Conservation (phyloP, 2,888 invertebrate genomes). For the Erebia ligea region DNA sequence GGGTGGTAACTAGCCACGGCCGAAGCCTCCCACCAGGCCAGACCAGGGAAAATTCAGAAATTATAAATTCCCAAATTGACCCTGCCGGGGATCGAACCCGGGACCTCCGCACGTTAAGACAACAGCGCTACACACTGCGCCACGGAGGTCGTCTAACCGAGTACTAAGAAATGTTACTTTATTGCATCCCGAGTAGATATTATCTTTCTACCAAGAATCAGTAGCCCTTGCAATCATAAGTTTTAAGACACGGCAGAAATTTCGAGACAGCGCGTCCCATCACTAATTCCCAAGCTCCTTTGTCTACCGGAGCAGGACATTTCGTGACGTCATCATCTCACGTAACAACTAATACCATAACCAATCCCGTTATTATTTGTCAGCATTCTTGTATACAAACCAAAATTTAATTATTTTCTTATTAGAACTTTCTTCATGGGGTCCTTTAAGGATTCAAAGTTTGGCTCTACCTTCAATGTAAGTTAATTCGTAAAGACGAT, state of each 20-base stretch:
- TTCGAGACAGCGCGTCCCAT: conserved; percentile 50
- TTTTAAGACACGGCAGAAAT: conserved; percentile 43
- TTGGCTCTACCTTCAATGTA: too few species aligned
- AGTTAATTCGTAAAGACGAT: too few species aligned
- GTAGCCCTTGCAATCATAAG: conserved; percentile 3
- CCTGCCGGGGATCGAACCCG: too few species aligned
- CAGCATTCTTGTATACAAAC: not conserved
- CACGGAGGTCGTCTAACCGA: too few species aligned
- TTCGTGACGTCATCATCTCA: conserved; percentile 69
- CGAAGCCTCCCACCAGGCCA: too few species aligned
- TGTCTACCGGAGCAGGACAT: conserved; percentile 55
- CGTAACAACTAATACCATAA: conserved; percentile 30
- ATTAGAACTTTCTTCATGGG: not conserved
- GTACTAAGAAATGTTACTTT: too few species aligned
- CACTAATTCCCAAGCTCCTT: conserved; percentile 65
- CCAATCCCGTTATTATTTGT: conserved; percentile 37
- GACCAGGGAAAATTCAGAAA: too few species aligned
- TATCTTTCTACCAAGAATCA: not conserved
- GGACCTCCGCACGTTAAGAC: too few species aligned
- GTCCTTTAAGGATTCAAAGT: too few species aligned
- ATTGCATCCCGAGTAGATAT: not conserved
- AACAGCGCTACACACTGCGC: too few species aligned
- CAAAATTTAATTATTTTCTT: not conserved
- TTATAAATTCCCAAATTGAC: too few species aligned
- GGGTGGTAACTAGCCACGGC: too few species aligned